These are phyloP conservation scores for Ylistrum balloti DNA, from an alignment of 1,140 invertebrate genomes.

Conservation along the genomic window DNA sequence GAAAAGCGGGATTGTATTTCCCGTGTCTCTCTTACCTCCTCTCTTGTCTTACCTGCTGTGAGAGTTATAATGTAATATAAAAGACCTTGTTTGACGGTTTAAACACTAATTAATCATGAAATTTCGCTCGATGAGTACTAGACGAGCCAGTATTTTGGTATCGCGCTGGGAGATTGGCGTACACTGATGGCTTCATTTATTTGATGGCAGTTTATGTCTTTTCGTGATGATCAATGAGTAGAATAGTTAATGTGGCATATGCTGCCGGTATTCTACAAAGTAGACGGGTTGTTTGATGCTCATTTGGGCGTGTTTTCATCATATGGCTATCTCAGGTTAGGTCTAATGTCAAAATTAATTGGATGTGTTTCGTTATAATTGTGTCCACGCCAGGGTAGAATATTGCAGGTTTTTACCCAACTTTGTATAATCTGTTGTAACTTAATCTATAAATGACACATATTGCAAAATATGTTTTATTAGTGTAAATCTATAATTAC, in stretches of 20 bases:
- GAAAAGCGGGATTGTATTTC: background rate
- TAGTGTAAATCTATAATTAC: too few relatives aligned
- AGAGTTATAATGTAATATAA: conserved; percentile 25
- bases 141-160: background rate
- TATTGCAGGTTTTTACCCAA: background rate
- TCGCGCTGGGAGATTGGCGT: conserved; percentile 30
- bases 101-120: conserved; percentile 28
- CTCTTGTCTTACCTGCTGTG: conserved; percentile 13
- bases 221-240: conserved; percentile 31
- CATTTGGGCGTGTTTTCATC: conserved; percentile 37
- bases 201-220: conserved; percentile 35
- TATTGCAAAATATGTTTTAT: too few relatives aligned
- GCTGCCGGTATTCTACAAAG: conserved; percentile 29
- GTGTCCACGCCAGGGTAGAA: background rate
- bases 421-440: too few relatives aligned
- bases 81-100: conserved; percentile 33
- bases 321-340: conserved; percentile 34
- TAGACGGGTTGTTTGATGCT: conserved; percentile 1
- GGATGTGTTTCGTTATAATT: conserved; percentile 8
- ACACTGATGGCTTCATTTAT: background rate
- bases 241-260: conserved; percentile 39
- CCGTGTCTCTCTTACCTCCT: background rate
- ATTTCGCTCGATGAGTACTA: background rate
- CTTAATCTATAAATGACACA: too few relatives aligned
- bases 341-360: conserved; percentile 40